Evolutionary conservation across 64 coral and sea anemone species (phyloP).

Genomic region (Exaiptasia diaphana): DNA sequence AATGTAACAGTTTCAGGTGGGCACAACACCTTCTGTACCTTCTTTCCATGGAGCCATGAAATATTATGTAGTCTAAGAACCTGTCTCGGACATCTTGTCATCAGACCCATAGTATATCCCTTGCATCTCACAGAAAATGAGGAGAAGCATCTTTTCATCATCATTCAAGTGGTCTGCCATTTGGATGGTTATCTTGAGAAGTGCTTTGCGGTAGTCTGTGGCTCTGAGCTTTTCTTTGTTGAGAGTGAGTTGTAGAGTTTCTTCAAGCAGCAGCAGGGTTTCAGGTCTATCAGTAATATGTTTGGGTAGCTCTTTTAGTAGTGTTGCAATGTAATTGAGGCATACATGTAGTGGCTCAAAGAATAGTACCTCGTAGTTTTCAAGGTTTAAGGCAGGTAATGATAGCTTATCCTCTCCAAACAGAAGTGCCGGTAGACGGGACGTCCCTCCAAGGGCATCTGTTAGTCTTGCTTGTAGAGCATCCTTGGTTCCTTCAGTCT

Average conservation of each 20-base stretch:
- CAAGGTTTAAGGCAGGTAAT: neutral
- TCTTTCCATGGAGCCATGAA: constrained; percentile 34
- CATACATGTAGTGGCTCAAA: constrained; percentile 28
- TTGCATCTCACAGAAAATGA: constrained; percentile 20
- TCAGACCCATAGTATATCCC: constrained; percentile 14
- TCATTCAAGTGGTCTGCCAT: neutral
- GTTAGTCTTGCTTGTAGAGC: neutral
- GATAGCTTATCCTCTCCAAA: neutral
- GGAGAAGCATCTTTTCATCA: neutral
- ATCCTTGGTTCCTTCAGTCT: neutral
- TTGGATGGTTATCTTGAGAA: neutral
- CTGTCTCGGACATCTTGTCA: neutral
- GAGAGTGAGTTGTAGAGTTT: neutral
- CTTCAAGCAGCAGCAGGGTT: neutral
- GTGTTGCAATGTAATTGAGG: constrained; percentile 26
- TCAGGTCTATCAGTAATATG: constrained; percentile 12
- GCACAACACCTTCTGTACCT: constrained; percentile 16
- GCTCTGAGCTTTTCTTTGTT: neutral
- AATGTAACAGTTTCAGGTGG: constrained; percentile 16
- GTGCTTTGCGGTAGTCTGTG: neutral
- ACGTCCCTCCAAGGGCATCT: neutral
- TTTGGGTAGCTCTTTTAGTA: constrained; percentile 5
- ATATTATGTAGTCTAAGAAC: constrained; percentile 45
- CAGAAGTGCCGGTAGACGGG: constrained; percentile 9
- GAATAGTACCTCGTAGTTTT: constrained; percentile 23